Evolutionary conservation across 2,113 vertebrate species (phyloP), one percentile per base, ranked within the genome.

Genomic region (Myrmecophaga tridactyla): DNA sequence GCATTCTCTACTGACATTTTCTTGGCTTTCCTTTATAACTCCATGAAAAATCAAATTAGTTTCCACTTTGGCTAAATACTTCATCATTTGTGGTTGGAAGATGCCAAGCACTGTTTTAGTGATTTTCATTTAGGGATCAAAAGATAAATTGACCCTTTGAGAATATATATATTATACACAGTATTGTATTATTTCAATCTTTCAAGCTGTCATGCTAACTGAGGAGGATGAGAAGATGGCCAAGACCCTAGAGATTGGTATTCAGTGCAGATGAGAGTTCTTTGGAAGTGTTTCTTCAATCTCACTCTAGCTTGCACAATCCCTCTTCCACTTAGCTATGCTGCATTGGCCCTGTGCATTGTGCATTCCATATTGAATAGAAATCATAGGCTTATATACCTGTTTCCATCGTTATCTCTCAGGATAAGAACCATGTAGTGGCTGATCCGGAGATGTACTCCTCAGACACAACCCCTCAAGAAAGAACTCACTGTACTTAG

Each of bases 41-140:
- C 67, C 69, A 89, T 70, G 93, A 96, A 96, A 97, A 97, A 97
- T 96, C 90, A 96, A 96, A 96, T 97, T 96, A 96, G 67, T 95
- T 96, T 96, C 86, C 83, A 96, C 94, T 96, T 97, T 96, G 91
- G 81, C 90, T 97, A 95, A 97, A 90, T 92, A 83, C 69, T 96
- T 92, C 69, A 89, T 93, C 90, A 62, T 96, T 97, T 96, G 95
- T 95, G 93, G 91, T 86, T 96, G 86, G 82, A 96, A 88, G 91
- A 97, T 84, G 86, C 91, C 96, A 96, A 92, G 48, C 62, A 76
- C 94, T 41, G 3, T 95, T 97, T 95, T 85, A 89, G 91, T 95
- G 96, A 89, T 93, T 96, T 96, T 96, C 88, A 92, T 86, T 90
- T 92, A 89, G 43, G 51, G 90, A 92, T 78, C 60, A 88, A 96